These are phyloP conservation scores for Apodemia duryi DNA, from an alignment of 2,888 invertebrate genomes.

Conservation along the genomic window DNA sequence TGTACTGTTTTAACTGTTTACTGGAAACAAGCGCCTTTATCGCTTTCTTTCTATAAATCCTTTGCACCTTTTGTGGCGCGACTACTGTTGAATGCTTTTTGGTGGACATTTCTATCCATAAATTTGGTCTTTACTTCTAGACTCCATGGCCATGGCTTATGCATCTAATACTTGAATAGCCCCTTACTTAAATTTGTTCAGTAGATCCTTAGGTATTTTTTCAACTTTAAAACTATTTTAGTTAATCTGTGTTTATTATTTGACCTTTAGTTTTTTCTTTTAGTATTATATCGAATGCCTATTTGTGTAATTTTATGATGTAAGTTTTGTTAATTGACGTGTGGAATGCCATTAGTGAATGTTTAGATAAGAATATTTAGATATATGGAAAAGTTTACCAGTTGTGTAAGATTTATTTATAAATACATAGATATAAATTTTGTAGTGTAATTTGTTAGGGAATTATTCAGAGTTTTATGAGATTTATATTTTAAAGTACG, in stretches of 20 bases:
- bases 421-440: slow-evolving; percentile 28
- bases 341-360: slow-evolving; percentile 64
- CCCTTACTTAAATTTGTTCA: too few species aligned
- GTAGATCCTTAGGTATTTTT: too few species aligned
- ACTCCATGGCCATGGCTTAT: too few species aligned
- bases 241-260: slow-evolving; percentile 32
- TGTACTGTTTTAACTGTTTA: too few species aligned
- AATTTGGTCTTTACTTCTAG: too few species aligned
- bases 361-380: slow-evolving; percentile 31
- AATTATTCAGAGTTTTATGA: slow-evolving; percentile 75
- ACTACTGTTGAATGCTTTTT: too few species aligned
- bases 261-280: neutral
- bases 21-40: too few species aligned
- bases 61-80: too few species aligned
- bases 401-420: slow-evolving; percentile 19
- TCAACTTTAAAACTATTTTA: slow-evolving; percentile 14
- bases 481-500: slow-evolving; percentile 73
- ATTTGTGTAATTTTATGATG: neutral
- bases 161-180: too few species aligned
- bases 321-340: slow-evolving; percentile 20
- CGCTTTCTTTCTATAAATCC: too few species aligned
- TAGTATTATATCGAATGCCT: neutral
- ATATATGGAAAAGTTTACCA: neutral
- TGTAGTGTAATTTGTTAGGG: slow-evolving; percentile 53
- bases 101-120: too few species aligned